Evolutionary conservation across 23 tunicate genomes (phyloP), one percentile per base, ranked within the genome.

Genomic region (Trididemnum clinides): DNA sequence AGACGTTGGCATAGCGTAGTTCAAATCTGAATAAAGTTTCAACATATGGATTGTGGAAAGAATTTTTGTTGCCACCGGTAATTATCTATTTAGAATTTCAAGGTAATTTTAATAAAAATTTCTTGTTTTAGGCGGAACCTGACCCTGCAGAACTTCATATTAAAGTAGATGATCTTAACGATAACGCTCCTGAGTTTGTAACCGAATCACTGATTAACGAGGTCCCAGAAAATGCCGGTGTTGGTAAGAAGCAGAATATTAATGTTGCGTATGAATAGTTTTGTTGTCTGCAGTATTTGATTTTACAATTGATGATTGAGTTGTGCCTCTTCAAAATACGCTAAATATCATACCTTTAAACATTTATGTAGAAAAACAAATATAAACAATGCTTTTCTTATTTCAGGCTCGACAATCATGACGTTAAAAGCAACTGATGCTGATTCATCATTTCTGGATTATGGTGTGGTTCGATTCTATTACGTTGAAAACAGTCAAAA

Each of bases 141-240:
- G 7, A 12, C 6, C 57, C 37, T 29, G 83, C 28, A 1, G 54
- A 57, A 4, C 5, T 92, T 33, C 0, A 15, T 28, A 83, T 92
- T 12, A 32, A 7, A 15, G 90, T 94, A 0, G 2, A 23, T 0
- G 98, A 94, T 74, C 57, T 51, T 28, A 94, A 94, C 49, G 98
- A 94, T 50, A 81, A 85, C 33, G 6, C 39, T 4, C 98, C 98
- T 3, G 80, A 80, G 1, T 94, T 94, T 85, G 88, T 74, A 27
- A 22, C 27, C 0, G 5, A 51, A 0, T 37, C 88, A 22, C 35
- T 94, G 33, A 2, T 0, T 26, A 95, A 90, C 34, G 49, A 57
- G 12, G 88, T 89, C 0, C 59, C 18, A 49, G 98, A 94, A 81
- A 82, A 57, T 32, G 62, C 44, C 6, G 20, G 39, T 31, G 23